These are phyloP conservation scores for Tiliacea citrago DNA, from an alignment of 2,888 invertebrate species.

Conservation along the genomic window DNA sequence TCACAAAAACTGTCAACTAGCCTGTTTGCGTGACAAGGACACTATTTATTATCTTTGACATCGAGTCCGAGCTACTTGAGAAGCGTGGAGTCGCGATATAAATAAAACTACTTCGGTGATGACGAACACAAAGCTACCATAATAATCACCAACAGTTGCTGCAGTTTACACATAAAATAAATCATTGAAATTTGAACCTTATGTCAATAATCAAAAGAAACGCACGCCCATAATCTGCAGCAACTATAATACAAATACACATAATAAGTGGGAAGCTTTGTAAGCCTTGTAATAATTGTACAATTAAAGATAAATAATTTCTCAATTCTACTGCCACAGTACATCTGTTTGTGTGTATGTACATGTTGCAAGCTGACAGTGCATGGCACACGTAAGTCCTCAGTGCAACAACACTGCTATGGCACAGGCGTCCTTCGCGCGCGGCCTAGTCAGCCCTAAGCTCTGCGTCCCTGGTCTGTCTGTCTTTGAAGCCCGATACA, in stretches of 20 bases:
- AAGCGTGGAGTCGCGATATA: conserved; percentile 20
- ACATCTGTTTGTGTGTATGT: conserved; percentile 18
- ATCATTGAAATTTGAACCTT: conserved; percentile 1
- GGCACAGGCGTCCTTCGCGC: conserved; percentile 39
- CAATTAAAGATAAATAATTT: conserved; percentile 6
- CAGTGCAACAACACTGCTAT: conserved; percentile 42
- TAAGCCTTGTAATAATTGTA: conserved; percentile 20
- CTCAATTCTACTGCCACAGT: conserved; percentile 33
- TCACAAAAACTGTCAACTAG: background rate
- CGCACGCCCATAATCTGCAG: background rate
- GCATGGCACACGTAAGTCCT: conserved; percentile 32
- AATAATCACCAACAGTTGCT: background rate
- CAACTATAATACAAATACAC: conserved; percentile 9
- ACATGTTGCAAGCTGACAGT: conserved; percentile 54
- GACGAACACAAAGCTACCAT: background rate
- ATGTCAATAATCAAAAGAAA: background rate
- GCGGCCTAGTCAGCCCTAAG: conserved; percentile 54
- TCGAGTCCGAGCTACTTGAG: conserved; percentile 1
- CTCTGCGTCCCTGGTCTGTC: conserved; percentile 43
- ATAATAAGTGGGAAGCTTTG: conserved; percentile 18
- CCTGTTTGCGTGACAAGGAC: background rate
- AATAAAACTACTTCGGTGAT: background rate
- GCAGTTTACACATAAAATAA: background rate
- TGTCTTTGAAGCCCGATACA: conserved; percentile 35
- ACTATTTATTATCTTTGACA: background rate